Conservation (phyloP, 2,113 vertebrate genomes). For the Lasiurus cinereus region DNA sequence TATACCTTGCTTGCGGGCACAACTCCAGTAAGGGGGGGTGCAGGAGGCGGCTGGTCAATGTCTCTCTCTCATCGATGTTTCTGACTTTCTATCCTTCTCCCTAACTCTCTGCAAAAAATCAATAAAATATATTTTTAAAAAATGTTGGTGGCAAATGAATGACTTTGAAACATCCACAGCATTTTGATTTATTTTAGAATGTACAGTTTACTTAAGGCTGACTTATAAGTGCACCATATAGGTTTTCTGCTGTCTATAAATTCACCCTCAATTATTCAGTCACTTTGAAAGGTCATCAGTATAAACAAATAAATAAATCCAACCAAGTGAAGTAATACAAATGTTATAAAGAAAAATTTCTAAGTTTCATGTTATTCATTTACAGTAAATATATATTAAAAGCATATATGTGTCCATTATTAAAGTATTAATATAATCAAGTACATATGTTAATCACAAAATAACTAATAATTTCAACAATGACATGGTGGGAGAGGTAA, state of each 20-base stretch:
- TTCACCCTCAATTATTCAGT: background rate
- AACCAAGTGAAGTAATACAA: background rate
- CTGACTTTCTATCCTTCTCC: too few relatives aligned
- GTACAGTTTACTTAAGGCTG: background rate
- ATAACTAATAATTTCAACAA: background rate
- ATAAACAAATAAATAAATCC: background rate
- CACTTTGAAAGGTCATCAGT: background rate
- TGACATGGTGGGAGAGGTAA: background rate
- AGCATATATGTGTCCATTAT: background rate
- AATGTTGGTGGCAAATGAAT: accelerated
- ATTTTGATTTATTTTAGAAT: background rate
- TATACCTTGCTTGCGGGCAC: too few relatives aligned
- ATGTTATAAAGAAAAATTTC: background rate
- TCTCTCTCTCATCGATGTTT: too few relatives aligned
- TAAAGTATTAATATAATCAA: background rate
- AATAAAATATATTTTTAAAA: too few relatives aligned
- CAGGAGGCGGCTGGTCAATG: too few relatives aligned
- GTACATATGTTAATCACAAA: background rate
- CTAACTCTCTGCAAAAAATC: too few relatives aligned
- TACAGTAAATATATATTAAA: background rate
- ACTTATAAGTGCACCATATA: background rate
- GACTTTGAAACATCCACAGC: background rate
- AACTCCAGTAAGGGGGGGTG: too few relatives aligned
- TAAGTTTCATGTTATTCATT: background rate
- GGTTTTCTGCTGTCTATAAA: background rate